Base-by-base conservation (phyloP, 2,113 vertebrate genomes). In the Mola mola region DNA sequence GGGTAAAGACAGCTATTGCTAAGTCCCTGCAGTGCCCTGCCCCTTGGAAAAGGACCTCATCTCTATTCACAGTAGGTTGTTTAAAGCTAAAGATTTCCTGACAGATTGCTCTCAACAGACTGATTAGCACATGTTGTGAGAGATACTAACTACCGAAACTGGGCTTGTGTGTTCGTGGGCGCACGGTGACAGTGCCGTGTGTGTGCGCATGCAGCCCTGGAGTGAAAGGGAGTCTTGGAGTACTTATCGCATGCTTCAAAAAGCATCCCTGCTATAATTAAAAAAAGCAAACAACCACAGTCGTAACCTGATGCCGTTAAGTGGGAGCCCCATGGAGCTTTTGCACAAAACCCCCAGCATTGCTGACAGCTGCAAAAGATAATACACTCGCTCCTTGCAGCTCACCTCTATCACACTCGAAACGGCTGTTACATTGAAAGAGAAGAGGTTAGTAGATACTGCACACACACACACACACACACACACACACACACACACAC, bases 81-180 rank as follows among this genome's bases (percentile, higher is more conserved):
- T 90, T 90, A 89, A 90, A 87, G 90, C 88, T 89, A 91, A 89
- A 92, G 92, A 92, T 93, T 92, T 92, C 88, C 89, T 86, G 89
- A 91, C 89, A 88, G 92, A 93, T 90, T 90, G 90, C 87, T 89
- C 89, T 90, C 89, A 75, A 43, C 78, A 83, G 85, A 91, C 90
- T 90, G 90, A 93, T 92, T 87, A 84, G 89, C 77, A 83, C 80
- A 84, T 85, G 84, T 85, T 85, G 81, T 62, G 81, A 82, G 82
- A 78, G 67, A 83, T 59, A 56, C 71, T n/a, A 88, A 88, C 77
- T 85, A 79, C 74, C 84, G 68, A 79, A 84, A 75, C 72, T 55
- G 61, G 68, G 44, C 48, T 71, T 53, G 64, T 26, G 49, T 74
- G 63, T 64, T n/a, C 59, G 53, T 28, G 33, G 25, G 44, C 40